Percentiles rank a stretch among this genome's conserved stretches.
These are phyloP conservation scores for Rhinoderma darwinii DNA, from an alignment of 2,113 vertebrate species.

Conservation along the genomic window DNA sequence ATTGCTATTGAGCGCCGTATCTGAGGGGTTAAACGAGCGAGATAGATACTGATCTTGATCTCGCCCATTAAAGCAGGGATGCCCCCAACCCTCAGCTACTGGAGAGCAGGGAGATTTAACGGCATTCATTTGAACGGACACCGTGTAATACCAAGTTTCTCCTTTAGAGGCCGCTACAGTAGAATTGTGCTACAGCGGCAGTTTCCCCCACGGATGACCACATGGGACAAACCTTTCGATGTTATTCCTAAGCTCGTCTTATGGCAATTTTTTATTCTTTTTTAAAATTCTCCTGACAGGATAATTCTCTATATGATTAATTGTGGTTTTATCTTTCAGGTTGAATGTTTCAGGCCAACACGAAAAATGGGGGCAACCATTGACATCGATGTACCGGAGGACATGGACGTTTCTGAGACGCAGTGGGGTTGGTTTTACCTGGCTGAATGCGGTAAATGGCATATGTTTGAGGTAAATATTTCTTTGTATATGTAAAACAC, in stretches of 20 bases:
- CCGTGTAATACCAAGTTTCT: background rate
- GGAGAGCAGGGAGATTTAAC: too few relatives aligned
- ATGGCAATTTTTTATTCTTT: too few relatives aligned
- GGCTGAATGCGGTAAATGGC: constrained; percentile 96
- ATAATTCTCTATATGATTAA: background rate
- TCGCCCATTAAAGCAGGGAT: too few relatives aligned
- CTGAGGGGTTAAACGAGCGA: too few relatives aligned
- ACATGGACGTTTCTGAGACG: constrained; percentile 92
- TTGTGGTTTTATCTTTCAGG: constrained; percentile 66
- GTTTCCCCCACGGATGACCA: too few relatives aligned
- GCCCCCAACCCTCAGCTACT: too few relatives aligned
- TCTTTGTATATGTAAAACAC: background rate
- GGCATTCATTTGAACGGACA: background rate
- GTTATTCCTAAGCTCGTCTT: too few relatives aligned
- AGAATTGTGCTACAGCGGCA: background rate
- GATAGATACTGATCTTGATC: too few relatives aligned
- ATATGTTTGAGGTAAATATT: constrained; percentile 91
- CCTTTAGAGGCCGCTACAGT: background rate
- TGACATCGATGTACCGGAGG: constrained; percentile 68
- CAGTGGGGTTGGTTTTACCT: constrained; percentile 98
- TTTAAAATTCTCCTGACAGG: too few relatives aligned
- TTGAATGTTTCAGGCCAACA: constrained; percentile 63
- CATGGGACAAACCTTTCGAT: too few relatives aligned
- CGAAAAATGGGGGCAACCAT: background rate
- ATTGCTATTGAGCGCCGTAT: too few relatives aligned